phyloP scores from a whole-genome alignment of 2,797 vertebrate species.

The Notoglanidium macrostoma region DNA sequence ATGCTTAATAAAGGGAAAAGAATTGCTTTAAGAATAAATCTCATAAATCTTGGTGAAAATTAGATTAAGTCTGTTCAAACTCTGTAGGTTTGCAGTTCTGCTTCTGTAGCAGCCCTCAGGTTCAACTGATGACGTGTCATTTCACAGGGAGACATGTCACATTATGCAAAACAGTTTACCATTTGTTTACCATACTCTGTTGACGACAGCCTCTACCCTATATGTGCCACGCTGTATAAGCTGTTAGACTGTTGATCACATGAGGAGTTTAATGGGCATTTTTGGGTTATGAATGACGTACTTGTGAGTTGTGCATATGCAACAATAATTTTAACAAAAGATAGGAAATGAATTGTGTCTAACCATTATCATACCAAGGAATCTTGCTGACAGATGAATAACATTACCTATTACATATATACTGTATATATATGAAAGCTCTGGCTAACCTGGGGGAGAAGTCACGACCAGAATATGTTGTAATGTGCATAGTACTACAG shows the following conservation, averaged over 20 bases:
- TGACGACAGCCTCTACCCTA: no score
- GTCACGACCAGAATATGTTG: background rate
- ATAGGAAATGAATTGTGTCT: background rate
- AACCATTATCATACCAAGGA: background rate
- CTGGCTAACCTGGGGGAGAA: background rate
- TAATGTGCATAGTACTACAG: background rate
- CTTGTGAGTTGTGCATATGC: background rate
- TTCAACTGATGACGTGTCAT: background rate
- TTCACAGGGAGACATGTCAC: background rate
- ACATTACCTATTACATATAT: background rate
- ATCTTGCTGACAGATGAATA: background rate
- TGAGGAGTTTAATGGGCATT: background rate
- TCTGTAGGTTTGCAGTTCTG: background rate
- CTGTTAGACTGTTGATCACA: background rate
- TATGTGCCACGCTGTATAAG: background rate
- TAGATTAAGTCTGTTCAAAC: background rate
- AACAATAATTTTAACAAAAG: background rate
- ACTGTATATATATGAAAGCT: background rate
- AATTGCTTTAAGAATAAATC: background rate
- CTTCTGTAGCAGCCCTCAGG: background rate
- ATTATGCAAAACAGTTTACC: no score
- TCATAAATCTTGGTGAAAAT: background rate
- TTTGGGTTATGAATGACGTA: background rate
- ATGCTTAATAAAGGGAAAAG: background rate
- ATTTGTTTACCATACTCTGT: no score